phyloP scores from a whole-genome alignment of 2,113 vertebrate genomes.

The Spheniscus mendiculus region DNA sequence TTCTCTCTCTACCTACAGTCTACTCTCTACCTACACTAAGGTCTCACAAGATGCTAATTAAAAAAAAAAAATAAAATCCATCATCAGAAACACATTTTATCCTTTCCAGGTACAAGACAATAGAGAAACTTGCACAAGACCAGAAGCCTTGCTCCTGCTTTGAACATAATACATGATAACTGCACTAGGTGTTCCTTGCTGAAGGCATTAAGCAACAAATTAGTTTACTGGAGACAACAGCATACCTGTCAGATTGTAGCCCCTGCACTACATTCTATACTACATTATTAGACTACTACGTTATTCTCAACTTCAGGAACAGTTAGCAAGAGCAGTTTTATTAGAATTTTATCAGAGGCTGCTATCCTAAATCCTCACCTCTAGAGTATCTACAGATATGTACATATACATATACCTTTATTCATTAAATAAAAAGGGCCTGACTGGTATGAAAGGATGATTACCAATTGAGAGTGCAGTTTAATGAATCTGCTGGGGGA shows the following conservation, averaged over 20 bases:
- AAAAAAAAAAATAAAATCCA: not conserved
- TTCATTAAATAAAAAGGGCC: not conserved
- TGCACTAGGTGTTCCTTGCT: not conserved
- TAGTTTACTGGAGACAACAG: not conserved
- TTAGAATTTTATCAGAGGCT: not conserved
- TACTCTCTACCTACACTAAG: not conserved
- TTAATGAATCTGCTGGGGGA: not conserved
- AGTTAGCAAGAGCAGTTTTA: not conserved
- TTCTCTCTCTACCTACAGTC: not conserved
- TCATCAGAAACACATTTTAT: not conserved
- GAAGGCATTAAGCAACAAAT: not conserved
- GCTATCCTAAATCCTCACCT: not conserved
- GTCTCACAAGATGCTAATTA: not conserved
- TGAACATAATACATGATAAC: rapidly evolving
- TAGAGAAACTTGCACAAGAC: not conserved
- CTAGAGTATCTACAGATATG: not conserved
- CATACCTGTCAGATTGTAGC: not conserved
- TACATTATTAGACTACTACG: not conserved
- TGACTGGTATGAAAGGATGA: not conserved
- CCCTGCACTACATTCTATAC: not conserved
- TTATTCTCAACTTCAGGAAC: not conserved
- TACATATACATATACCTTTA: not conserved
- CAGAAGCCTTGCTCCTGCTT: not conserved
- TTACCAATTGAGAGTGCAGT: not conserved
- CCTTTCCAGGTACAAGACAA: not conserved